Percentiles rank a stretch among this genome's conserved stretches.
phyloP scores from a whole-genome alignment of 2,797 vertebrate species.

The Platyrinchus mystaceus region DNA sequence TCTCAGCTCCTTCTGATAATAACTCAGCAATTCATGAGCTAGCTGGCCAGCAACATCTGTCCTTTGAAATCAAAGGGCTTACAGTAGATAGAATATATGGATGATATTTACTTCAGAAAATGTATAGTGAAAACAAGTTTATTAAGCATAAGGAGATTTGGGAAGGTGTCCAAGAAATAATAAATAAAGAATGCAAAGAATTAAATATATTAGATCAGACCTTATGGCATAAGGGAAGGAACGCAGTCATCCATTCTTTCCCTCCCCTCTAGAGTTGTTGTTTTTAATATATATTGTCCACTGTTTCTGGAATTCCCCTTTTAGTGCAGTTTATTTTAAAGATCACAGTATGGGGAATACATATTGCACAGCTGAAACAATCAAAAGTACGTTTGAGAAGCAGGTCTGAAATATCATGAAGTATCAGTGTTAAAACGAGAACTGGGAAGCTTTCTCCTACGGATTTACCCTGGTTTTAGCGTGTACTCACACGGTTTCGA shows the following conservation, averaged over 20 bases:
- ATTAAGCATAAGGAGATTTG: not conserved
- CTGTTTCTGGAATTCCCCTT: not conserved
- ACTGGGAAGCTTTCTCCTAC: rapidly evolving
- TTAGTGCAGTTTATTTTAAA: not conserved
- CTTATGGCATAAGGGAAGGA: not conserved
- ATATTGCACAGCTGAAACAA: not conserved
- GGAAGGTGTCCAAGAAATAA: not conserved
- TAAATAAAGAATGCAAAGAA: constrained; percentile 13
- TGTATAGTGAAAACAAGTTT: not conserved
- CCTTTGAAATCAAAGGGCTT: not conserved
- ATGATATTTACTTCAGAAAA: not conserved
- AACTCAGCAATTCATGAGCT: not conserved
- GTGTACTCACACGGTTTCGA: rapidly evolving
- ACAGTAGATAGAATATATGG: not conserved
- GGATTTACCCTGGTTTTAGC: not conserved
- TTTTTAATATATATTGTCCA: not conserved
- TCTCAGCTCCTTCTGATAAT: not conserved
- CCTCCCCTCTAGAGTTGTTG: not conserved
- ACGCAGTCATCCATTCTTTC: not conserved
- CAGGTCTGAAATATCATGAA: not conserved
- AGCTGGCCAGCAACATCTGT: not conserved
- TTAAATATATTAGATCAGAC: not conserved
- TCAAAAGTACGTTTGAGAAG: not conserved
- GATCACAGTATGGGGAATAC: not conserved
- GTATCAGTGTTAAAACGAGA: not conserved